Percentiles rank a stretch among this genome's conserved stretches.
Evolutionary conservation across 2,888 invertebrate genomes (phyloP).

Genomic region (Chymomyza procnemis): DNA sequence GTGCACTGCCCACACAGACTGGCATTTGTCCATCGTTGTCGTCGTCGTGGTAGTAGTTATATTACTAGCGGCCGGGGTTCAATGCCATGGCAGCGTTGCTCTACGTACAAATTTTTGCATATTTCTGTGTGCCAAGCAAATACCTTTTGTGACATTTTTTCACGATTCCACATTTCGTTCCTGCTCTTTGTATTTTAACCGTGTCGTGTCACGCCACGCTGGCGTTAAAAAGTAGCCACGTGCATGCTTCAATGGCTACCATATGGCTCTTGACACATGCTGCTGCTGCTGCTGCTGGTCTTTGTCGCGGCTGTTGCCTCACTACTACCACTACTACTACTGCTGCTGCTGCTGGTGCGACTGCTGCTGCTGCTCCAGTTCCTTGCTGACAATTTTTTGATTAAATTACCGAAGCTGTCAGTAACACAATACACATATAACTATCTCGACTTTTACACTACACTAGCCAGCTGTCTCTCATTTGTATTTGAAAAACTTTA

Average conservation of each 20-base stretch:
- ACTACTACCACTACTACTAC: too few species aligned
- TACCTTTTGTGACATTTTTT: constrained; percentile 20
- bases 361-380: background rate
- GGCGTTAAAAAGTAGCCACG: constrained; percentile 3
- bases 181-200: background rate
- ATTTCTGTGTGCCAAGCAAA: constrained; percentile 1
- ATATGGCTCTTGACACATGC: constrained; percentile 45
- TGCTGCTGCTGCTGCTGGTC: background rate
- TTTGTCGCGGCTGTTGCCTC: background rate
- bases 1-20: constrained; percentile 15
- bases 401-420: constrained; percentile 38
- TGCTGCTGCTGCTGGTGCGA: background rate
- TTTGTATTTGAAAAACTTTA: background rate
- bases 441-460: background rate
- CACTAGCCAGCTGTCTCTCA: background rate
- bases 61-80: background rate
- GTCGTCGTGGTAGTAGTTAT: background rate
- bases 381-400: constrained; percentile 38
- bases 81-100: background rate
- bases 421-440: background rate
- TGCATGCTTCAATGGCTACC: constrained; percentile 38
- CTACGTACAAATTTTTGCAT: constrained; percentile 1
- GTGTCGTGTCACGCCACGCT: constrained; percentile 16
- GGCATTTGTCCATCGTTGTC: too few species aligned
- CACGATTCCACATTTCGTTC: background rate